phyloP scores from a whole-genome alignment of 2,797 vertebrate species.

The Phalanger gymnotis region DNA sequence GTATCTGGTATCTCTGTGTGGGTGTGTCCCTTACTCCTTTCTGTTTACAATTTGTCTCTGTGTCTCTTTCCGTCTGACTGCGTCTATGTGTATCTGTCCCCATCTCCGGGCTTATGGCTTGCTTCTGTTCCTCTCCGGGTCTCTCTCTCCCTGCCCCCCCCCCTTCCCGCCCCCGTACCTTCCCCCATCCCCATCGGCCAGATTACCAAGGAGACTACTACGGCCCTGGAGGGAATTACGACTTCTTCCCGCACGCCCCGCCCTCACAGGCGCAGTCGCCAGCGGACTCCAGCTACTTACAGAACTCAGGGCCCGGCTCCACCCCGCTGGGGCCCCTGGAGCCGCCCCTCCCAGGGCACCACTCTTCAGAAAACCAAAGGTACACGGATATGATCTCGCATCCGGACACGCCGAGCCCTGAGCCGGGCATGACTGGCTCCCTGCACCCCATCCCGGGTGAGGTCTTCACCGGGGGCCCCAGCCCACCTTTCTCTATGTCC shows the following conservation, averaged over 20 bases:
- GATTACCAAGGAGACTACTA: conserved; percentile 98
- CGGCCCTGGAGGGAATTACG: conserved; percentile 92
- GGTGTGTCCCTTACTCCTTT: background rate
- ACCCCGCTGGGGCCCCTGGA: conserved; percentile 91
- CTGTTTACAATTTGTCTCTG: background rate
- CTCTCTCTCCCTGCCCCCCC: background rate
- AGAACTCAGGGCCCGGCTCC: conserved; percentile 91
- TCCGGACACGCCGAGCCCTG: conserved; percentile 95
- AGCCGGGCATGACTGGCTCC: conserved; percentile 92
- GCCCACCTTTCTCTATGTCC: conserved; percentile 96
- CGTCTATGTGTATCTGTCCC: background rate
- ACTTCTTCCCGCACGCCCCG: conserved; percentile 95
- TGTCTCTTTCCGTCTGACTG: background rate
- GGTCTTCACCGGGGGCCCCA: conserved; percentile 94
- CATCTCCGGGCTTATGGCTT: accelerated
- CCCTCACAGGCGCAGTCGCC: conserved; percentile 97
- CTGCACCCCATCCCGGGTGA: conserved; percentile 94
- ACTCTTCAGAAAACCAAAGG: conserved; percentile 96
- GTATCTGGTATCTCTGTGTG: too few species aligned
- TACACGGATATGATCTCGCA: conserved; percentile 99
- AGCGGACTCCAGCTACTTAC: conserved; percentile 94
- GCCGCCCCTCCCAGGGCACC: conserved; percentile 91
- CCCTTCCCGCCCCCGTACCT: accelerated
- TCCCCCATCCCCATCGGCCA: conserved; percentile 68
- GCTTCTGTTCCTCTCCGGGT: background rate